A percentile compares a stretch with the other conserved stretches of the same genome.
Evolutionary conservation across 2,888 invertebrate species (phyloP).

Genomic region (Diarsia brunnea): DNA sequence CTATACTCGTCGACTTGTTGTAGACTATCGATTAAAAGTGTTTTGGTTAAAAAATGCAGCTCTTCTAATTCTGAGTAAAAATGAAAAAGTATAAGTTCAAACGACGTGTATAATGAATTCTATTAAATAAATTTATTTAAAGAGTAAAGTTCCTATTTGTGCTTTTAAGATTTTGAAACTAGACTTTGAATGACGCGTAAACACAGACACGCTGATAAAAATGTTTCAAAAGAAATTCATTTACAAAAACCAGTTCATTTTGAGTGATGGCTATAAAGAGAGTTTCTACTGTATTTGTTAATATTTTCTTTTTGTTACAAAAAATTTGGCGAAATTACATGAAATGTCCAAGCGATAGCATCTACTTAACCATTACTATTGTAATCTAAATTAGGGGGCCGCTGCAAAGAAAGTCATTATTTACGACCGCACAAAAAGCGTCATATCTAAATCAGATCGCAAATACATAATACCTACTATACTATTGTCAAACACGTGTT

Average conservation of each 20-base stretch:
- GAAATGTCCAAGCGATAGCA: neutral
- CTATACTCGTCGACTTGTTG: neutral
- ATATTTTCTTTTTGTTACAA: neutral
- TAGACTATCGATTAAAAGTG: constrained; percentile 28
- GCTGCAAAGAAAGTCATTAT: neutral
- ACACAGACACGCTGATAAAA: neutral
- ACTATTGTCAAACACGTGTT: constrained; percentile 41
- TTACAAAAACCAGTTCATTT: neutral
- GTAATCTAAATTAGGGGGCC: neutral
- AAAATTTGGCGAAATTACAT: neutral
- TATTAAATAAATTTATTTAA: neutral
- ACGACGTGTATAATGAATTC: neutral
- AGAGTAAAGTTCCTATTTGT: neutral
- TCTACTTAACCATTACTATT: neutral
- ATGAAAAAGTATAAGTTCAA: neutral
- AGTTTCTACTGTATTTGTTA: neutral
- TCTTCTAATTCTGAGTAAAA: neutral
- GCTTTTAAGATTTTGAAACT: constrained; percentile 4
- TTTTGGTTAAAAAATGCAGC: constrained; percentile 9
- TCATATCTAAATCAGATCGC: neutral
- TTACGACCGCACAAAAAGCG: neutral
- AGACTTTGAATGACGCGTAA: constrained; percentile 17
- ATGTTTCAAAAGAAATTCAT: neutral
- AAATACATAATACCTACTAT: constrained; percentile 3
- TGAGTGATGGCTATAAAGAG: neutral